phyloP scores from a whole-genome alignment of 2,888 invertebrate genomes.

The Bugulina stolonifera region DNA sequence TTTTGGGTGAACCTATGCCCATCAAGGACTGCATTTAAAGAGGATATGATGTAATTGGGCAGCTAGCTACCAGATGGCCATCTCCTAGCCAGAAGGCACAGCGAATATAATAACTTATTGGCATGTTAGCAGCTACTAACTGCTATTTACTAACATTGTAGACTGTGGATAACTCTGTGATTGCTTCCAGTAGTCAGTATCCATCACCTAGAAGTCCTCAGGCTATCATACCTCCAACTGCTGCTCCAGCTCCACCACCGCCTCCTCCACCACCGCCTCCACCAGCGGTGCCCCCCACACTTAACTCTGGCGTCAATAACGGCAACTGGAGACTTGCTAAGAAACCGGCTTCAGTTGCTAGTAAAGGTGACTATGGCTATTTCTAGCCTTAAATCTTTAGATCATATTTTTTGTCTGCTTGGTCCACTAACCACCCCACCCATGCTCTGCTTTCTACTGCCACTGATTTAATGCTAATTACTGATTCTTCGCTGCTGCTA shows the following conservation, averaged over 20 bases:
- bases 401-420: no score
- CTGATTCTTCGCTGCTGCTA: no score
- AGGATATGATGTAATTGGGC: no score
- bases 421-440: no score
- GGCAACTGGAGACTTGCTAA: conserved; percentile 18
- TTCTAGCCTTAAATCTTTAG: no score
- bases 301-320: background rate
- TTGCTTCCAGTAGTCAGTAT: conserved; percentile 24
- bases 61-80: no score
- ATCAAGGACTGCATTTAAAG: no score
- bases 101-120: no score
- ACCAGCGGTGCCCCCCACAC: conserved; percentile 25
- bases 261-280: conserved; percentile 33
- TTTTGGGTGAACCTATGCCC: no score
- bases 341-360: background rate
- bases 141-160: background rate
- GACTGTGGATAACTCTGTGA: conserved; percentile 64
- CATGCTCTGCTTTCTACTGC: no score
- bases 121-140: background rate
- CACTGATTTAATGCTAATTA: no score
- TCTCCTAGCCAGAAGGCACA: no score
- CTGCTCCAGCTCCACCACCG: conserved; percentile 31
- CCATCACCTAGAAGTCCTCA: background rate
- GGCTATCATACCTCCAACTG: background rate
- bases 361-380: conserved; percentile 24